Percentiles rank a stretch among this genome's conserved stretches.
Conservation (phyloP, 2,797 vertebrate species). For the Bryconaethiops microstoma region DNA sequence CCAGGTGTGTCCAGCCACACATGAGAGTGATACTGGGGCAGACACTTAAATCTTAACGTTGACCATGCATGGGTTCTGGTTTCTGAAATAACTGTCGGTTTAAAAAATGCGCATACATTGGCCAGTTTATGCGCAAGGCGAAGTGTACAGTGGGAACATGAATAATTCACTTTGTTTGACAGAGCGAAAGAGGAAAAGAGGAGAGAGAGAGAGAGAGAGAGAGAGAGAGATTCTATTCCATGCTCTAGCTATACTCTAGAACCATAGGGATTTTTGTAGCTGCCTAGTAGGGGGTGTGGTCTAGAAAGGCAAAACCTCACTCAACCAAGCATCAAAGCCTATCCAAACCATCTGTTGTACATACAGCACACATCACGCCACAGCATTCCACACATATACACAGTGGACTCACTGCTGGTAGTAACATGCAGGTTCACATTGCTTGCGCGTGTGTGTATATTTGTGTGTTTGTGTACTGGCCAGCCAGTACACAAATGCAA, state of each 20-base stretch:
- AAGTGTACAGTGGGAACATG: constrained; percentile 52
- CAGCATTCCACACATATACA: not conserved
- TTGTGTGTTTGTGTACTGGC: constrained; percentile 24
- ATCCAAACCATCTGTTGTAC: constrained; percentile 6
- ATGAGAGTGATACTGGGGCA: not conserved
- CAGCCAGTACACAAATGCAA: constrained; percentile 3
- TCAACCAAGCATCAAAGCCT: constrained; percentile 19
- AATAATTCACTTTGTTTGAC: constrained; percentile 63
- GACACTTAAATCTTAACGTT: constrained; percentile 26
- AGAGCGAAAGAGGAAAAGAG: constrained; percentile 43
- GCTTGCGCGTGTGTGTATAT: not conserved
- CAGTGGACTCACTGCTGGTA: constrained; percentile 1
- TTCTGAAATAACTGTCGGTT: constrained; percentile 27
- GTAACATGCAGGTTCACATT: not conserved
- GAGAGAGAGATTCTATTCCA: constrained; percentile 3
- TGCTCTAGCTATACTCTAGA: constrained; percentile 13
- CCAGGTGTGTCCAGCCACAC: constrained; percentile 13
- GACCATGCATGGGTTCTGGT: not conserved
- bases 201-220: constrained; percentile 20
- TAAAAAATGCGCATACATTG: constrained; percentile 48
- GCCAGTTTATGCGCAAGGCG: constrained; percentile 42
- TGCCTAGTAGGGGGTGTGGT: constrained; percentile 19
- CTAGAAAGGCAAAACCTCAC: constrained; percentile 25
- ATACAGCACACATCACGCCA: constrained; percentile 7
- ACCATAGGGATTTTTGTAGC: constrained; percentile 35